phyloP scores from a whole-genome alignment of 2,888 invertebrate genomes.

The Netelia inedita region DNA sequence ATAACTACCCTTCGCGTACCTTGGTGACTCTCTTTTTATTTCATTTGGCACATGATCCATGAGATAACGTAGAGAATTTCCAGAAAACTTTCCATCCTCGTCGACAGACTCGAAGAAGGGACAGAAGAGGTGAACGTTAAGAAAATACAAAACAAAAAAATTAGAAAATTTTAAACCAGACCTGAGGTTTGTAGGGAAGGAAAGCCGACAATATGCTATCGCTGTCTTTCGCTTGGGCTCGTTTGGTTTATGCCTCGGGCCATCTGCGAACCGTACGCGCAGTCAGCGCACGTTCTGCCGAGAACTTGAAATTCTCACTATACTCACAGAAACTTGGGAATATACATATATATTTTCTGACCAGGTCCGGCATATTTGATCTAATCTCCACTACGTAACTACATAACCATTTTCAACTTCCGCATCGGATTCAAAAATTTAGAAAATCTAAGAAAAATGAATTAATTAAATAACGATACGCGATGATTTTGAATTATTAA shows the following conservation, averaged over 20 bases:
- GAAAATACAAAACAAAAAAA: slow-evolving; percentile 2
- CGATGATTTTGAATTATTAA: too few relatives aligned
- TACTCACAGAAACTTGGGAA: too few relatives aligned
- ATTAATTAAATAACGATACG: too few relatives aligned
- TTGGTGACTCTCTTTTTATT: not conserved
- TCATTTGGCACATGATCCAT: slow-evolving; percentile 28
- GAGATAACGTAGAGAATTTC: slow-evolving; percentile 27
- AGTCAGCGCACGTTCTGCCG: slow-evolving; percentile 25
- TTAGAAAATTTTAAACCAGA: slow-evolving; percentile 5
- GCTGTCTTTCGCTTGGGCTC: slow-evolving; percentile 35
- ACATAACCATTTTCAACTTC: too few relatives aligned
- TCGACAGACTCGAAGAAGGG: slow-evolving; percentile 15
- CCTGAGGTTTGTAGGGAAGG: slow-evolving; percentile 23
- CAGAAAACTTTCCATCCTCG: slow-evolving; percentile 22
- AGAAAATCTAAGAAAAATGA: too few relatives aligned
- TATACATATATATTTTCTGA: not conserved
- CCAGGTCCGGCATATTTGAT: not conserved
- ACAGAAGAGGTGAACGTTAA: not conserved
- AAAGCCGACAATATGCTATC: slow-evolving; percentile 8
- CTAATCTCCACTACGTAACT: not conserved
- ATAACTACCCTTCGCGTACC: not conserved
- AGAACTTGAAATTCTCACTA: slow-evolving; percentile 11
- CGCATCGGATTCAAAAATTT: too few relatives aligned
- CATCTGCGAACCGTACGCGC: slow-evolving; percentile 21
- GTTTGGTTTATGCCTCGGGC: slow-evolving; percentile 39